Conservation (phyloP, 2,888 invertebrate genomes). For the Cryptops parisi region DNA sequence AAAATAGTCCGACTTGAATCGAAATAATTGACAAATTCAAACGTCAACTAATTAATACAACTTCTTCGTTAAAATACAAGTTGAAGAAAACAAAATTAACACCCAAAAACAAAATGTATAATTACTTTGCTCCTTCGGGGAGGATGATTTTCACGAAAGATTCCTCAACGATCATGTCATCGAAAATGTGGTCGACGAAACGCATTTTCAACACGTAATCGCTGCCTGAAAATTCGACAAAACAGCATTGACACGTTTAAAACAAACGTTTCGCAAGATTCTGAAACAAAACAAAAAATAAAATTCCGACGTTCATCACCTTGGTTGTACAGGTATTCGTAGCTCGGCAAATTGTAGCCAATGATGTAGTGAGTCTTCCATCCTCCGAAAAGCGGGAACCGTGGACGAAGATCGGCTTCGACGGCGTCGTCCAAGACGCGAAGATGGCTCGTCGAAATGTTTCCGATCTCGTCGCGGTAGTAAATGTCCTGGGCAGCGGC, state of each 20-base stretch:
- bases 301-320: constrained; percentile 32
- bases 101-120: constrained; percentile 2
- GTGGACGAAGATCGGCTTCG: constrained; percentile 85
- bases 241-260: no score
- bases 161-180: constrained; percentile 91
- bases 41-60: no score
- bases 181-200: constrained; percentile 89
- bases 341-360: constrained; percentile 94
- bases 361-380: constrained; percentile 96
- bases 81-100: constrained; percentile 1
- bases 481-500: constrained; percentile 91
- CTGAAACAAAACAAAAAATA: neutral
- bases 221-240: constrained; percentile 33
- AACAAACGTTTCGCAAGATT: neutral
- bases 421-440: constrained; percentile 76
- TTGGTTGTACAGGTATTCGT: constrained; percentile 77
- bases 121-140: constrained; percentile 66
- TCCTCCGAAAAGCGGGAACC: constrained; percentile 96
- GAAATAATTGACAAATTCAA: no score
- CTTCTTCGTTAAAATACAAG: no score
- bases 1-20: no score
- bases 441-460: constrained; percentile 95
- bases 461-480: constrained; percentile 95
- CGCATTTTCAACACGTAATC: constrained; percentile 80
- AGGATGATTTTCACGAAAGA: constrained; percentile 74